Evolutionary conservation across 2,113 vertebrate species (phyloP).

Genomic region (Porphyrio hochstetteri): DNA sequence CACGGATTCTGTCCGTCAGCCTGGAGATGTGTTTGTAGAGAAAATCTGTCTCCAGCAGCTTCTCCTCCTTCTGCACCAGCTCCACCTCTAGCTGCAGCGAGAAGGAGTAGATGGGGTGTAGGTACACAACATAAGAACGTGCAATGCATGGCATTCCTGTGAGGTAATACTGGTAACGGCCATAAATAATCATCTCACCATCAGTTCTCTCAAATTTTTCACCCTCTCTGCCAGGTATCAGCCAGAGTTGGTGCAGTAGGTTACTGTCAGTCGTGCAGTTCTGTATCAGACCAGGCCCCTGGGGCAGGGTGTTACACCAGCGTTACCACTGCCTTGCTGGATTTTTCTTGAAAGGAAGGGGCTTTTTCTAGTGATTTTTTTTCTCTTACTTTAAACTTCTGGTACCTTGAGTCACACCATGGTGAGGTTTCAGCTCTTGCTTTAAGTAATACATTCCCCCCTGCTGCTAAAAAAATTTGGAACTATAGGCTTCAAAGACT

Average conservation of each 20-base stretch:
- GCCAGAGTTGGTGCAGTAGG: not conserved
- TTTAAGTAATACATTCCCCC: not conserved
- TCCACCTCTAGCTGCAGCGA: slow-evolving; percentile 81
- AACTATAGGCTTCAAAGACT: not conserved
- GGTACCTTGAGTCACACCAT: not conserved
- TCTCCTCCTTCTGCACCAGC: slow-evolving; percentile 82
- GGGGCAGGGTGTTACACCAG: not conserved
- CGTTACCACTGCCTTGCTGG: not conserved
- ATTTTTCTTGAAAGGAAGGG: not conserved
- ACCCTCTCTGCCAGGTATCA: not conserved
- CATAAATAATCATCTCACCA: not conserved
- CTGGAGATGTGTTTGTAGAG: slow-evolving; percentile 82
- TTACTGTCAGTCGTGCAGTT: rapidly evolving
- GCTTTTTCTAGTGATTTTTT: not conserved
- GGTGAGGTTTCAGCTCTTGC: not conserved
- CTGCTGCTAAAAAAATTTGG: not conserved
- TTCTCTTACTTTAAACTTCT: not conserved
- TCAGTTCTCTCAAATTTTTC: not conserved
- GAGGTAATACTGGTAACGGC: not conserved
- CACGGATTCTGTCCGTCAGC: slow-evolving; percentile 72
- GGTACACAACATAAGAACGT: not conserved
- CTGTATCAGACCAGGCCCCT: not conserved
- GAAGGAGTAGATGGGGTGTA: not conserved
- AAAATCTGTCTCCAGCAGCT: slow-evolving; percentile 84
- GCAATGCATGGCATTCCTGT: not conserved